Conservation (phyloP, 2,888 invertebrate species). For the Sericinus montela region DNA sequence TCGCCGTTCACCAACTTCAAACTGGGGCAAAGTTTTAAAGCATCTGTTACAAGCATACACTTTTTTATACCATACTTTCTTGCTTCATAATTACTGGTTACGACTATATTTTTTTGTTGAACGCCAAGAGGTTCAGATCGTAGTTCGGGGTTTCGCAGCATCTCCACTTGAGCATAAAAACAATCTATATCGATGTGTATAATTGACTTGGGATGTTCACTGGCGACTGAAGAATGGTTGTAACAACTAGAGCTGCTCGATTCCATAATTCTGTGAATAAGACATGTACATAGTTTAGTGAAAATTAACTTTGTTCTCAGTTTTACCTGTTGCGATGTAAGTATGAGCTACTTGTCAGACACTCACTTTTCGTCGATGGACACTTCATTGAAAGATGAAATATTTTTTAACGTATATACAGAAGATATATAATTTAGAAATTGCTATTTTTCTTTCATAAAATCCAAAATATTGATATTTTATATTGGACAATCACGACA, state of each 20-base stretch:
- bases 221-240: slow-evolving; percentile 39
- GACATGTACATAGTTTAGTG: slow-evolving; percentile 50
- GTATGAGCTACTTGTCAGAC: slow-evolving; percentile 38
- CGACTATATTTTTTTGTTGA: slow-evolving; percentile 90
- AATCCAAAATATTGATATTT: slow-evolving; percentile 73
- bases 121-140: slow-evolving; percentile 85
- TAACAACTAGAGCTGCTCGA: slow-evolving; percentile 62
- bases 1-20: slow-evolving; percentile 89
- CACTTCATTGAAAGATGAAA: slow-evolving; percentile 53
- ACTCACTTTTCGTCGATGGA: slow-evolving; percentile 69
- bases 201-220: slow-evolving; percentile 83
- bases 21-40: slow-evolving; percentile 84
- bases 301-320: slow-evolving; percentile 62
- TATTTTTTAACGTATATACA: slow-evolving; percentile 50
- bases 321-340: slow-evolving; percentile 64
- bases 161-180: slow-evolving; percentile 93
- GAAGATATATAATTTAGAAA: slow-evolving; percentile 45
- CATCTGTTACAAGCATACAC: slow-evolving; percentile 88
- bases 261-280: slow-evolving; percentile 70
- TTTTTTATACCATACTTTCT: slow-evolving; percentile 87
- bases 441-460: slow-evolving; percentile 68
- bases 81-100: slow-evolving; percentile 91
- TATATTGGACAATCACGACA: slow-evolving; percentile 74
- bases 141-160: slow-evolving; percentile 84
- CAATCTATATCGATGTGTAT: slow-evolving; percentile 91